These are phyloP conservation scores for Nebria ingens DNA, from an alignment of 1,140 invertebrate species.

Conservation along the genomic window DNA sequence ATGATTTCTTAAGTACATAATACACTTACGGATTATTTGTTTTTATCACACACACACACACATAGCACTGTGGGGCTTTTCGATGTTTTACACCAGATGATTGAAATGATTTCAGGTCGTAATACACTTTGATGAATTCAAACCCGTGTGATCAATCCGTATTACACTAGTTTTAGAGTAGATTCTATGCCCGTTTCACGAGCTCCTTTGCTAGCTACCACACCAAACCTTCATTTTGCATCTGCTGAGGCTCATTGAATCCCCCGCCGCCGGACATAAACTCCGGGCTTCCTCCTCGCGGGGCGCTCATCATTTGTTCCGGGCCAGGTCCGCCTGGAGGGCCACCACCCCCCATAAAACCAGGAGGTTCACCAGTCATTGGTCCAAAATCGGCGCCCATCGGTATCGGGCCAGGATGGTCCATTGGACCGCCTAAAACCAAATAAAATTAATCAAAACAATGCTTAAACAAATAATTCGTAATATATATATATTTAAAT, in stretches of 20 bases:
- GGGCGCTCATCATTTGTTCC: conserved; percentile 31
- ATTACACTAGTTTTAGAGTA: background rate
- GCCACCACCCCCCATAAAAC: conserved; percentile 44
- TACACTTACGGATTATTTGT: too few relatives aligned
- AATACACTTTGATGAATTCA: background rate
- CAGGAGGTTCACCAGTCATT: conserved; percentile 48
- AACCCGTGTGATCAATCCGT: background rate
- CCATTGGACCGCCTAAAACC: conserved; percentile 50
- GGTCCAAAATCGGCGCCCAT: conserved; percentile 52
- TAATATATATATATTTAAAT: conserved; percentile 8
- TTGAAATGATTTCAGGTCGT: too few relatives aligned
- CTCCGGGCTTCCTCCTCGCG: conserved; percentile 38
- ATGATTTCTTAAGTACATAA: too few relatives aligned
- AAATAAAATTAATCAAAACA: conserved; percentile 11
- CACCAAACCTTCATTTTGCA: conserved; percentile 60
- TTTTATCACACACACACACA: too few relatives aligned
- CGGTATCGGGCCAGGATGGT: conserved; percentile 52
- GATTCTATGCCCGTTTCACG: conserved; percentile 28
- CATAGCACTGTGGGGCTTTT: too few relatives aligned
- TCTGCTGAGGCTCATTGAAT: conserved; percentile 54
- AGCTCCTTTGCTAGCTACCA: conserved; percentile 47
- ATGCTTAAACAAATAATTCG: background rate
- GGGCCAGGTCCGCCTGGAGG: conserved; percentile 44
- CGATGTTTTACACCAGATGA: too few relatives aligned
- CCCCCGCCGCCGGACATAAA: conserved; percentile 48